Conservation (phyloP, 2,797 vertebrate species). For the Enteromius thamalakanensis region DNA sequence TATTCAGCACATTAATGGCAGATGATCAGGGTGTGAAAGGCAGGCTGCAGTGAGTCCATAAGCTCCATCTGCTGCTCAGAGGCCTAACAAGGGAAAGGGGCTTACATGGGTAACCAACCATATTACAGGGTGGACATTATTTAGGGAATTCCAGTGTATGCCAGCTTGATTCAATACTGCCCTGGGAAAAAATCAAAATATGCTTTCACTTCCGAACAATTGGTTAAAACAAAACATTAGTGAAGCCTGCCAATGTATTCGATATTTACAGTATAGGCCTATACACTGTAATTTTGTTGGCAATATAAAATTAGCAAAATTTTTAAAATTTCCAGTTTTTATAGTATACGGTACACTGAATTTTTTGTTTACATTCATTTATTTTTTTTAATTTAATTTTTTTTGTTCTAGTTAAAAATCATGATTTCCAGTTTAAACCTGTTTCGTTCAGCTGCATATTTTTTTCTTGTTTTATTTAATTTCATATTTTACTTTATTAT, state of each 20-base stretch:
- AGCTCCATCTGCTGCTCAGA: constrained; percentile 12
- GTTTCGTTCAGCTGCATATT: too few species aligned
- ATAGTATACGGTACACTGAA: neutral
- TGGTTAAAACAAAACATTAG: neutral
- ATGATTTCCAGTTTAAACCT: neutral
- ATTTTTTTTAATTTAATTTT: too few species aligned
- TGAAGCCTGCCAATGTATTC: neutral
- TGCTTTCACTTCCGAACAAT: neutral
- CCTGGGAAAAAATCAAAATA: neutral
- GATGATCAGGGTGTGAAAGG: constrained; percentile 5
- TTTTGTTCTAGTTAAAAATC: neutral
- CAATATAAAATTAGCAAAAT: neutral
- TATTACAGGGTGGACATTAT: neutral
- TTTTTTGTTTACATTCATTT: neutral
- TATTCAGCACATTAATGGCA: constrained; percentile 32
- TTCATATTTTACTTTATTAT: too few species aligned
- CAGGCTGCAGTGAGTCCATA: constrained; percentile 6
- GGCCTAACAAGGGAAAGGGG: neutral
- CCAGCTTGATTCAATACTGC: neutral
- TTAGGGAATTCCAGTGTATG: neutral
- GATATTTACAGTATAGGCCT: neutral
- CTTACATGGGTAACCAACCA: neutral
- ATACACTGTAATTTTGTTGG: neutral
- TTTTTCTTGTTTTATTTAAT: too few species aligned
- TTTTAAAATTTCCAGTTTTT: neutral